Conservation (phyloP, 2,113 vertebrate species). For the Pristiophorus japonicus region DNA sequence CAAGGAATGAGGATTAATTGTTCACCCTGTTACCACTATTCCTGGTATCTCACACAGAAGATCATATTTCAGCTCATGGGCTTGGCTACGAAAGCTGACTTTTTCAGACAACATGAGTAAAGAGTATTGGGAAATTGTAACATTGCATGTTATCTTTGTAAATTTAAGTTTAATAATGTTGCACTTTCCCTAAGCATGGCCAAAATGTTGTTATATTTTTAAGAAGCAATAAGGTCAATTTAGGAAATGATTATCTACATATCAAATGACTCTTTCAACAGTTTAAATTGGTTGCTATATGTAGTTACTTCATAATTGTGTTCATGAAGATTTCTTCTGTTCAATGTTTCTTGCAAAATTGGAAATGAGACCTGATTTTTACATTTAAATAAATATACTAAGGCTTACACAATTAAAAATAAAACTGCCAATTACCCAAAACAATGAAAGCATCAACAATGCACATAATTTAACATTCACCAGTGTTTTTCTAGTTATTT, state of each 20-base stretch:
- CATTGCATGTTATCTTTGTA: background rate
- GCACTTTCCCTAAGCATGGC: background rate
- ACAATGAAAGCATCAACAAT: background rate
- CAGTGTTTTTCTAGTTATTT: too few relatives aligned
- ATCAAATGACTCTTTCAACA: background rate
- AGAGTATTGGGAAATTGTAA: background rate
- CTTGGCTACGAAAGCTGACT: background rate
- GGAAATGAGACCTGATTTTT: background rate
- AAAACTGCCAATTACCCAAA: background rate
- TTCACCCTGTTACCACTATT: background rate
- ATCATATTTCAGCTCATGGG: background rate
- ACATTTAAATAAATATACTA: background rate
- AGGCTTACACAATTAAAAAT: background rate
- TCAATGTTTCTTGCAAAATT: background rate
- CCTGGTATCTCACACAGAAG: background rate
- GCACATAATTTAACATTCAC: too few relatives aligned
- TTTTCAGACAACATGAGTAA: background rate
- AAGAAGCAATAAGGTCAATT: background rate
- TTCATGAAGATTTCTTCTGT: background rate
- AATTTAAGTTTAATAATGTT: background rate
- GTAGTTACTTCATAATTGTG: background rate
- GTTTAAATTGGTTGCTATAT: background rate
- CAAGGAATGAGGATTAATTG: background rate
- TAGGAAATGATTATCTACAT: background rate
- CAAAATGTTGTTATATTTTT: too few relatives aligned